phyloP scores from a whole-genome alignment of 2,888 invertebrate genomes.

The Brassicogethes aeneus region DNA sequence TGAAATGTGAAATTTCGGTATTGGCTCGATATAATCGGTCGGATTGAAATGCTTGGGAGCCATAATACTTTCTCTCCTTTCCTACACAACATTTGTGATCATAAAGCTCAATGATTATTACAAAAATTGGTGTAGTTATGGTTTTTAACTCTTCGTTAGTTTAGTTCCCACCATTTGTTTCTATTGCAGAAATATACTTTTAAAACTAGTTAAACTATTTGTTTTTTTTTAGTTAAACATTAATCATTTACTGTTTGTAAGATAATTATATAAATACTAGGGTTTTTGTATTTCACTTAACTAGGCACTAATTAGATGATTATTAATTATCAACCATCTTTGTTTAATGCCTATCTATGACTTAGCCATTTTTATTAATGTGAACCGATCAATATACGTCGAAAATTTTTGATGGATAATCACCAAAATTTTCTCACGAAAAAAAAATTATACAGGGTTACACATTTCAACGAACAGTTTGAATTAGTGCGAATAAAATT shows the following conservation, averaged over 20 bases:
- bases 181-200: not conserved
- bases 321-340: conserved; percentile 1
- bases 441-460: too few relatives aligned
- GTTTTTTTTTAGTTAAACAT: not conserved
- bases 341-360: not conserved
- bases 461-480: too few relatives aligned
- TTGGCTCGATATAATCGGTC: too few relatives aligned
- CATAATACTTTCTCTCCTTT: conserved; percentile 8
- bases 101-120: conserved; percentile 7
- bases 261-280: not conserved
- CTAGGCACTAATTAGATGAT: not conserved
- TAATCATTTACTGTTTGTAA: not conserved
- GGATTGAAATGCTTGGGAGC: too few relatives aligned
- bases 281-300: not conserved
- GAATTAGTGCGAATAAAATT: too few relatives aligned
- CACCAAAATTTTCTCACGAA: too few relatives aligned
- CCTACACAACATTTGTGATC: conserved; percentile 7
- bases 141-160: too few relatives aligned
- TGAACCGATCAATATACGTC: not conserved
- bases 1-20: too few relatives aligned
- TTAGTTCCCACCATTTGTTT: conserved; percentile 6
- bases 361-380: not conserved
- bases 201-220: too few relatives aligned
- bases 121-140: conserved; percentile 8
- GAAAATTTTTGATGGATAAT: too few relatives aligned